Evolutionary conservation across 1,140 invertebrate genomes (phyloP), one percentile per base, ranked within the genome.

Genomic region (Oryctes rhinoceros): DNA sequence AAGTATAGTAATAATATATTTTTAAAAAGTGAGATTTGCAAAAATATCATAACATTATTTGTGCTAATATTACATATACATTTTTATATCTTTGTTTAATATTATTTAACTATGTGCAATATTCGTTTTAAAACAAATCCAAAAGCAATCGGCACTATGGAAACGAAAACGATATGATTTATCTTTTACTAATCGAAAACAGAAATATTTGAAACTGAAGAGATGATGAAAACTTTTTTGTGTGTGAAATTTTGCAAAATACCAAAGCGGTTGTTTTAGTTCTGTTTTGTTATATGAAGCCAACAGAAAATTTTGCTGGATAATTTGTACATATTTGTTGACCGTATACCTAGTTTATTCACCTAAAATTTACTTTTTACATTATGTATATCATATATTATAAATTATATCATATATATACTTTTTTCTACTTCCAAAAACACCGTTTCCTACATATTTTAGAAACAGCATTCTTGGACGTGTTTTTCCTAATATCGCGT

Each of bases 291-390:
- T 78, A 83, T 79, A 82, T 83, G 75, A 84, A 81, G 78, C 81
- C 15, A 59, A 49, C 48, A 80, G 47, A 80, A 78, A 53, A 80
- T 77, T 53, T 62, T 76, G 24, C 20, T 77, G 48, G 47, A 81
- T 79, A 59, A 82, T 85, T 86, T 86, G 85, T 85, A 86, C 85
- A 82, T 80, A 76, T 80, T 83, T 83, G 82, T 86, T 86, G 83
- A 86, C 86, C 86, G 86, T 86, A 86, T 86, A 86, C 86, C 84
- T 85, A 85, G 77, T 79, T 83, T 83, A 76, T 82, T 84, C 83
- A 79, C 80, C 81, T 81, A 82, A 81, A 82, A 76, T 81, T 67
- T 80, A 78, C 75, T 79, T 79, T 81, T 79, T 76, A 78, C 76
- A 81, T 71, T 76, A 65, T 78, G 53, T 49, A 80, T 82, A 65